Evolutionary conservation across 2,113 vertebrate genomes (phyloP), one percentile per base, ranked within the genome.

Genomic region (Mirounga angustirostris): DNA sequence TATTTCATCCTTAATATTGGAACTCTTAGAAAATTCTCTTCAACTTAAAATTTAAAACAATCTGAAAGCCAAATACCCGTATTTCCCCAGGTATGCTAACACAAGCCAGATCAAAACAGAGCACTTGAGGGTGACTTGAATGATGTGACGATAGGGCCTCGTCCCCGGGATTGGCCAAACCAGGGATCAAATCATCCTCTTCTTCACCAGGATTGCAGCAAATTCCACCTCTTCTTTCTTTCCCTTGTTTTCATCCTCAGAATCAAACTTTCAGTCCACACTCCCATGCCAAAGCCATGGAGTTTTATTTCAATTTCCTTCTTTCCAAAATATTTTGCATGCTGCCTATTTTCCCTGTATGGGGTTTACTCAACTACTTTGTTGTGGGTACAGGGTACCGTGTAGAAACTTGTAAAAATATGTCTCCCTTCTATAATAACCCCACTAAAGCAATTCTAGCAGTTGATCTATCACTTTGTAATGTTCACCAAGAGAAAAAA

Each of bases 21-120:
- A 96, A 91, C 78, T 52, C 50, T 93, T 79, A 93, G 94, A 69
- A 95, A 94, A 84, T 58, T 88, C 50, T 71, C 59, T 82, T 54
- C n/a, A 43, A 21, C 54, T n/a, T 85, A 85, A 90, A 95, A 90
- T 90, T 14, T 73, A 76, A 97, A 95, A 86, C 80, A 76, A 69
- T 12, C 6, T 87, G 74, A 33, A 33, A 80, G 52, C 79, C 69
- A 96, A 80, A 95, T 69, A 69, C 61, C n/a, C 50, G 86, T 40
- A 14, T 9, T n/a, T 43, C 80, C 58, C 21, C 46, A 67, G 83
- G 79, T 69, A 58, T 59, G 59, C 90, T 58, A 92, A 79, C 24
- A 50, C 13, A 79, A 30, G 30, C 61, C 16, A 4, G 40, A 43
- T 40, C 54, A 78, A 67, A 92, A 65, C 43, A 59, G 0, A 18